These are phyloP conservation scores for Panthera uncia DNA, from an alignment of 2,113 vertebrate species.

Conservation along the genomic window DNA sequence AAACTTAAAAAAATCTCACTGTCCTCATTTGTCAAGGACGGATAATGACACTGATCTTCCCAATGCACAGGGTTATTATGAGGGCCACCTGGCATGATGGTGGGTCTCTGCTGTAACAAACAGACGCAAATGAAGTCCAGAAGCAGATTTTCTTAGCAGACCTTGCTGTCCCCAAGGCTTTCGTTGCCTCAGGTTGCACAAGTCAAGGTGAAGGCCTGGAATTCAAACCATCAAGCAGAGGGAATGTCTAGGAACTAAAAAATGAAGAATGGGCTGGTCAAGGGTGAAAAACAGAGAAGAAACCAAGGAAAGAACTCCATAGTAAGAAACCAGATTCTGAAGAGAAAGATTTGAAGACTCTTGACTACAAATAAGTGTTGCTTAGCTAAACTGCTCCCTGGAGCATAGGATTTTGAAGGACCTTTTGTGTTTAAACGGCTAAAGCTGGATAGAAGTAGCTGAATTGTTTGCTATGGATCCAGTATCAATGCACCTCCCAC, in stretches of 20 bases:
- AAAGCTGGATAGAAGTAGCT: not conserved
- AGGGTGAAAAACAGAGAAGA: not conserved
- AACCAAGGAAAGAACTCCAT: not conserved
- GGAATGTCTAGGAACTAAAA: not conserved
- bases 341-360: not conserved
- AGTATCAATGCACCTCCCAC: too few relatives aligned
- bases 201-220: not conserved
- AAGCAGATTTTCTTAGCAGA: not conserved
- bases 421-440: not conserved
- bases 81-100: not conserved
- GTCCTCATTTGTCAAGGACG: not conserved
- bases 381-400: not conserved
- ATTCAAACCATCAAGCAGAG: not conserved
- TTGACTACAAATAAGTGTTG: not conserved
- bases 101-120: too few relatives aligned
- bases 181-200: not conserved
- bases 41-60: not conserved
- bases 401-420: too few relatives aligned
- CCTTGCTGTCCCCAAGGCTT: not conserved
- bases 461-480: not conserved
- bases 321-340: not conserved
- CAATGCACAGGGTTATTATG: not conserved
- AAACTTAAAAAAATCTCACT: not conserved
- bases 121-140: accelerated
- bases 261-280: not conserved